These are phyloP conservation scores for Pipistrellus nathusii DNA, from an alignment of 2,797 vertebrate genomes.

Conservation along the genomic window DNA sequence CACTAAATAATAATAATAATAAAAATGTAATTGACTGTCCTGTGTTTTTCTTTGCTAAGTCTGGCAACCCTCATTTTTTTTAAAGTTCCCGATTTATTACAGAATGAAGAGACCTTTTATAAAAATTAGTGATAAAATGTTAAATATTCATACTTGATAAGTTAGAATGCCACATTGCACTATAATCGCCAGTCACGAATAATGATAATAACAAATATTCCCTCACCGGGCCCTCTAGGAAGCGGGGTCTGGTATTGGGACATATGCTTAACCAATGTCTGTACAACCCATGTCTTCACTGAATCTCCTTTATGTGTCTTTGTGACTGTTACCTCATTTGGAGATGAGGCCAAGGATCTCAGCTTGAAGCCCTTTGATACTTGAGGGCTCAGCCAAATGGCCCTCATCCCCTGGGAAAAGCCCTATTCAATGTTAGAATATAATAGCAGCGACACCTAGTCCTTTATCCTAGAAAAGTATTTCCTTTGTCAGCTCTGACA, in stretches of 20 bases:
- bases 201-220: neutral
- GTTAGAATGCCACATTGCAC: neutral
- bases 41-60: neutral
- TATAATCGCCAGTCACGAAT: neutral
- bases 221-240: neutral
- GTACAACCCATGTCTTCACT: neutral
- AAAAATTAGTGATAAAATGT: neutral
- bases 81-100: neutral
- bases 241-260: neutral
- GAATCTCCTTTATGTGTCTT: neutral
- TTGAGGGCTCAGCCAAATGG: neutral
- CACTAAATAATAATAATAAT: neutral
- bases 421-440: neutral
- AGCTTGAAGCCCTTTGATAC: neutral
- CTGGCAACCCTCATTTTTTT: neutral
- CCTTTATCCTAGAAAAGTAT: constrained; percentile 33
- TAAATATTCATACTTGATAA: constrained; percentile 6
- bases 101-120: constrained; percentile 25
- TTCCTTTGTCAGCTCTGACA: constrained; percentile 18
- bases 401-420: neutral
- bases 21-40: neutral
- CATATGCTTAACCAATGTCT: neutral
- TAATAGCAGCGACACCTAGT: neutral
- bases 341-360: neutral
- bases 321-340: neutral